A percentile compares a stretch with the other conserved stretches of the same genome.
Conservation (phyloP, 2,113 vertebrate genomes). For the Carettochelys insculpta region DNA sequence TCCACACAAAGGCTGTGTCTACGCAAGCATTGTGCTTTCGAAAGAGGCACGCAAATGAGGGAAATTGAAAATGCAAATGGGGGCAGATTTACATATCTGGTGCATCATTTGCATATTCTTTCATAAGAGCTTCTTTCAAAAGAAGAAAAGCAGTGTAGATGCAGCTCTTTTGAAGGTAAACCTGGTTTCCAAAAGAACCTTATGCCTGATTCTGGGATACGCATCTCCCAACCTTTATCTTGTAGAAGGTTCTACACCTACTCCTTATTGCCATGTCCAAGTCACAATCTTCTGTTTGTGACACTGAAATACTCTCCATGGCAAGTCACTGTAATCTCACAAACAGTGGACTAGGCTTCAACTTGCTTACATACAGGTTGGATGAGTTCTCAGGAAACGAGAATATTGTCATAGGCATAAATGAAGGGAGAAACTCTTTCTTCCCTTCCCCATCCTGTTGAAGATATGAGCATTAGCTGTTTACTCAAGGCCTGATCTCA, state of each 20-base stretch:
- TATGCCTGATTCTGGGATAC: background rate
- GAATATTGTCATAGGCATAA: background rate
- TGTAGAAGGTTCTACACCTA: background rate
- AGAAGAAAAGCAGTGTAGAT: too few relatives aligned
- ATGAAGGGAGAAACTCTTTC: background rate
- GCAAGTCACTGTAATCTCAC: slow-evolving; percentile 24
- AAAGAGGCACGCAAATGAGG: too few relatives aligned
- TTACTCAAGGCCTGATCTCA: accelerated
- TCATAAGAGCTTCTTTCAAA: too few relatives aligned
- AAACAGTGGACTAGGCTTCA: background rate
- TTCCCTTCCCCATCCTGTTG: background rate
- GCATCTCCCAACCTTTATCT: background rate
- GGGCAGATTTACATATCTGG: too few relatives aligned
- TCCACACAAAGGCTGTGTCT: background rate
- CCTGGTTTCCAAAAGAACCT: too few relatives aligned
- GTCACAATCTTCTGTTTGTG: background rate
- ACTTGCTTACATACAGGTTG: background rate
- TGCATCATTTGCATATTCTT: too few relatives aligned
- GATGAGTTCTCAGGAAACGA: background rate
- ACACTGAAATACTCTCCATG: slow-evolving; percentile 36
- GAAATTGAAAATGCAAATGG: too few relatives aligned
- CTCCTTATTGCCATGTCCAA: background rate
- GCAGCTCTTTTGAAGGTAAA: too few relatives aligned
- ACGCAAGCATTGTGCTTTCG: too few relatives aligned
- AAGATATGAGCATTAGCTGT: background rate